A percentile compares a stretch with the other conserved stretches of the same genome.
Evolutionary conservation across 2,888 invertebrate genomes (phyloP).

Genomic region (Caenorhabditis drosophilae): DNA sequence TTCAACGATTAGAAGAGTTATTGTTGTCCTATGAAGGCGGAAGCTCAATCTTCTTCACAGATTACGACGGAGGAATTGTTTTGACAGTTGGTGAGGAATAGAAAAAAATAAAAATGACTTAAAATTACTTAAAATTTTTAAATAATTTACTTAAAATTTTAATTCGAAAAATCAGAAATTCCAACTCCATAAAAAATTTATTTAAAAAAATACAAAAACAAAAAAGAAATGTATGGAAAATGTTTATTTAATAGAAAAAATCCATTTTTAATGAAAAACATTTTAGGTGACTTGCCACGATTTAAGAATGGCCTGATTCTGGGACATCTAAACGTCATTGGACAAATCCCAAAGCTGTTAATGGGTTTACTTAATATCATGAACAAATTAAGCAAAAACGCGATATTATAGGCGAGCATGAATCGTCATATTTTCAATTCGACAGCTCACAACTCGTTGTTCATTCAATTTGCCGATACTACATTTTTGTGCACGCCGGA

Average conservation of each 20-base stretch:
- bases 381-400: too few relatives aligned
- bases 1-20: constrained; percentile 36
- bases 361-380: too few relatives aligned
- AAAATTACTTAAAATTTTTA: too few relatives aligned
- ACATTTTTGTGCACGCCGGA: constrained; percentile 27
- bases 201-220: too few relatives aligned
- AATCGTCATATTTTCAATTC: constrained; percentile 21
- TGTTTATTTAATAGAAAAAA: too few relatives aligned
- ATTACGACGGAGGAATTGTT: constrained; percentile 42
- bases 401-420: constrained; percentile 21
- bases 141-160: too few relatives aligned
- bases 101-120: too few relatives aligned
- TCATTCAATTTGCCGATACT: constrained; percentile 23
- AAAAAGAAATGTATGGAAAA: too few relatives aligned
- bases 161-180: too few relatives aligned
- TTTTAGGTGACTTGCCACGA: constrained; percentile 15
- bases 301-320: constrained; percentile 17
- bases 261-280: too few relatives aligned
- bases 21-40: constrained; percentile 35
- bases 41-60: constrained; percentile 47
- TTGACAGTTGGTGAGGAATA: constrained; percentile 32
- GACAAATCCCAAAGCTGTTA: constrained; percentile 26
- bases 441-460: constrained; percentile 26
- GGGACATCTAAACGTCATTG: constrained; percentile 20
- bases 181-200: too few relatives aligned